Evolutionary conservation across 2,113 vertebrate species (phyloP).

Genomic region (Vombatus ursinus): DNA sequence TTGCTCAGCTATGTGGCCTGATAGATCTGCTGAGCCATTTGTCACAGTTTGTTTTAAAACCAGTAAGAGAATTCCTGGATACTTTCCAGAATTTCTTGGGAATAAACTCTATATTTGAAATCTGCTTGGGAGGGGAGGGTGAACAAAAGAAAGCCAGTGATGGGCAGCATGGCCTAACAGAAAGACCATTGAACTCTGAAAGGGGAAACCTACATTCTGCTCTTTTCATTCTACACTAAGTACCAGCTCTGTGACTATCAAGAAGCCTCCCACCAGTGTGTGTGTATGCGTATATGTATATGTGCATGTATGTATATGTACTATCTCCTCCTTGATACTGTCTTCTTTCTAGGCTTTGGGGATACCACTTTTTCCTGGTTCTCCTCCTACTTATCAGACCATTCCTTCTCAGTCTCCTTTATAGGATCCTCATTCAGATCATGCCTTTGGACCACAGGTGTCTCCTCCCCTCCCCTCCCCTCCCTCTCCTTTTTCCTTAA

Average conservation of each 20-base stretch:
- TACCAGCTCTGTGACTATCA: not conserved
- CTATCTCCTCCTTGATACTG: not conserved
- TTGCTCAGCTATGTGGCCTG: conserved; percentile 83
- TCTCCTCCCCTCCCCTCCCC: too few relatives aligned
- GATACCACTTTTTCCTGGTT: not conserved
- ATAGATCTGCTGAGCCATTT: conserved; percentile 83
- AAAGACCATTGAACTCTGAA: not conserved
- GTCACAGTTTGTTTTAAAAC: conserved; percentile 84
- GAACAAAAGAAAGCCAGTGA: not conserved
- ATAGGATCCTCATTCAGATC: not conserved
- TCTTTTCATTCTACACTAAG: not conserved
- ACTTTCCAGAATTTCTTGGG: conserved; percentile 74
- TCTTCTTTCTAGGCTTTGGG: not conserved
- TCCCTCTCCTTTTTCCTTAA: too few relatives aligned
- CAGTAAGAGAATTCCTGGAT: conserved; percentile 81
- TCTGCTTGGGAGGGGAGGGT: not conserved
- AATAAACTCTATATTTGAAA: conserved; percentile 71
- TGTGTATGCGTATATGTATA: too few relatives aligned
- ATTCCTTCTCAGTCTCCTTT: not conserved
- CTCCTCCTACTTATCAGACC: not conserved
- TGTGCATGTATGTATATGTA: too few relatives aligned
- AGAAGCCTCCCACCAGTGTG: not conserved
- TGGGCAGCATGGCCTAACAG: conserved; percentile 22
- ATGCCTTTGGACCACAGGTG: not conserved
- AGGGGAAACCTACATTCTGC: not conserved